Base-by-base conservation (phyloP, 2,888 invertebrate genomes). In the Apodemia mormo region DNA sequence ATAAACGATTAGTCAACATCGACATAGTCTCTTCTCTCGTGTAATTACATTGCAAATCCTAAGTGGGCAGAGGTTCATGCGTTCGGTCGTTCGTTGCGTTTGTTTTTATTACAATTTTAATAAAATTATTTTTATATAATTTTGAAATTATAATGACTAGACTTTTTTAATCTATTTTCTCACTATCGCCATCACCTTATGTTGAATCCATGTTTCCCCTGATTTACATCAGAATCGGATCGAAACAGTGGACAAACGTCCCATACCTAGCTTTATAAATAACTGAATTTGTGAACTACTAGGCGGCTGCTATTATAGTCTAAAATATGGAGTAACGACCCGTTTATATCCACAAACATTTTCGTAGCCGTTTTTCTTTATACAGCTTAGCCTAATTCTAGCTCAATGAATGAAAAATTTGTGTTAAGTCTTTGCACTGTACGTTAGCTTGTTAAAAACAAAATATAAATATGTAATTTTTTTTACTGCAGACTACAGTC, bases 261-360 rank as follows among this genome's bases (percentile, higher is more conserved):
- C 22, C 29, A 56, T n/a, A 54, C 56, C 56, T 76, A 76, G 76
- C 79, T 79, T 77, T 89, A 90, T 86, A 88, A 89, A 90, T 91
- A 92, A 84, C 82, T 83, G 84, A 81, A 87, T 88, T 87, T 87
- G 87, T 87, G 81, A 86, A 87, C 58, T 58, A 58, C 58, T 58
- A 58, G 12, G 81, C 86, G 84, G 79, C 78, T 79, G 80, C 80
- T 80, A 76, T 72, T 80, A 80, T 85, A 82, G 70, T 67, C 49
- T 54, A 68, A 61, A 65, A 56, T 73, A 68, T 72, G 73, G 65
- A 71, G 69, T 66, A 83, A 82, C 81, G 74, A 74, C 73, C 66
- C 73, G 65, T 73, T 76, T 74, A 71, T 54, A 76, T 65, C 66
- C 66, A 52, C 65, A 49, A 49, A 49, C 69, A 74, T 72, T 67